phyloP scores from a whole-genome alignment of 2,888 invertebrate species.

The Cheilosia grossa region DNA sequence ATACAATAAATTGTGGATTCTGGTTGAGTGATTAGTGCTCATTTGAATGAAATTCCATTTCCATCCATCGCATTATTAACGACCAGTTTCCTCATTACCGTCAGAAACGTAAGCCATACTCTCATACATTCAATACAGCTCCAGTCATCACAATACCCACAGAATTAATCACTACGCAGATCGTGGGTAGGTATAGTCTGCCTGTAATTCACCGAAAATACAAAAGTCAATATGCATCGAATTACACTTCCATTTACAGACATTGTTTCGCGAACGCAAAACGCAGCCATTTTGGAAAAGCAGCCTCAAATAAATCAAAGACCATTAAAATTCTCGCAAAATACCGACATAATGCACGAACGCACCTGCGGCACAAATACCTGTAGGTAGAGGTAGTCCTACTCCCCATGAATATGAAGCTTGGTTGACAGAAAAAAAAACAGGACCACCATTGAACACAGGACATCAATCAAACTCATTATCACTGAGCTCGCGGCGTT shows the following conservation, averaged over 20 bases:
- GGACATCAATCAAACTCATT: constrained; percentile 65
- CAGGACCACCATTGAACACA: constrained; percentile 27
- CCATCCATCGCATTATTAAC: neutral
- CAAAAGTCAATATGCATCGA: constrained; percentile 4
- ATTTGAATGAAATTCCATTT: too few relatives aligned
- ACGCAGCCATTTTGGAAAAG: constrained; percentile 6
- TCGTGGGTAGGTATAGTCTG: neutral
- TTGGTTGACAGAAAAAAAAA: neutral
- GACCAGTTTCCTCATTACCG: neutral
- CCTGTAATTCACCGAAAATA: neutral
- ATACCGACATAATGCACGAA: neutral
- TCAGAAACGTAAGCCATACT: neutral
- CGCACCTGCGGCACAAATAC: constrained; percentile 31
- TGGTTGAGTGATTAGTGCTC: too few relatives aligned
- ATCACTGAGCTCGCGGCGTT: constrained; percentile 7
- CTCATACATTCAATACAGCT: too few relatives aligned
- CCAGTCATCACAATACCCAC: neutral
- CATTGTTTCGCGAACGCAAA: neutral
- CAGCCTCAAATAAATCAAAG: constrained; percentile 58
- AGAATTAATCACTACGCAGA: neutral
- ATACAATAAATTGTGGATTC: too few relatives aligned
- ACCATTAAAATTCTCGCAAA: constrained; percentile 34
- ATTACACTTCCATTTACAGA: constrained; percentile 1
- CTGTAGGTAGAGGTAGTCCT: neutral
- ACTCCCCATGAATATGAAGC: neutral